These are phyloP conservation scores for Sepioteuthis lessoniana DNA, from an alignment of 2,888 invertebrate species.

Conservation along the genomic window DNA sequence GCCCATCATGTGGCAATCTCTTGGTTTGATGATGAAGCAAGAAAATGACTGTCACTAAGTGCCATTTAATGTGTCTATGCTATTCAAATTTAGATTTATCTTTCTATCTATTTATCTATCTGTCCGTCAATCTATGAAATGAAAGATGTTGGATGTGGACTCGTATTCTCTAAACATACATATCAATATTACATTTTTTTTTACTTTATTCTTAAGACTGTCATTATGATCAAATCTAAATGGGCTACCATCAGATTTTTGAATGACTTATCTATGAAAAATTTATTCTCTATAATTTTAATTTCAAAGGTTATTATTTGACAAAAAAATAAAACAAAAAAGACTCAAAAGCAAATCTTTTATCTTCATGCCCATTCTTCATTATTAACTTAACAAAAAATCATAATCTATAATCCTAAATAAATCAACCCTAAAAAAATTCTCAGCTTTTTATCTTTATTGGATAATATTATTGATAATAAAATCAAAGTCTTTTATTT, in stretches of 20 bases:
- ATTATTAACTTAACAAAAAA: not conserved
- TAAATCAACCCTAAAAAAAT: not conserved
- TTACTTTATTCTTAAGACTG: not conserved
- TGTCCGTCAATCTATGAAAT: too few relatives aligned
- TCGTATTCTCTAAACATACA: not conserved
- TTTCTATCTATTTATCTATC: too few relatives aligned
- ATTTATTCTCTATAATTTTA: conserved; percentile 9
- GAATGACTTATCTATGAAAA: not conserved
- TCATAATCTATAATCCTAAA: not conserved
- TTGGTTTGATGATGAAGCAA: too few relatives aligned
- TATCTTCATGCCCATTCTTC: not conserved
- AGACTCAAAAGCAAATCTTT: not conserved
- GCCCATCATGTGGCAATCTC: too few relatives aligned
- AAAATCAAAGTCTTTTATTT: conserved; percentile 1
- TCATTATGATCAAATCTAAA: not conserved
- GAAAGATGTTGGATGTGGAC: too few relatives aligned
- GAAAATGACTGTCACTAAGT: too few relatives aligned
- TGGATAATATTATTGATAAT: conserved; percentile 8
- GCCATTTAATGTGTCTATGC: too few relatives aligned
- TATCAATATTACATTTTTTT: not conserved
- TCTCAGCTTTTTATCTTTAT: not conserved
- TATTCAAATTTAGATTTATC: too few relatives aligned
- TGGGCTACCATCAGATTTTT: not conserved
- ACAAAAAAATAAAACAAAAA: not conserved
- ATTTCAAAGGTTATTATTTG: not conserved